phyloP scores from a whole-genome alignment of 2,888 invertebrate genomes.

The Tridacna crocea region DNA sequence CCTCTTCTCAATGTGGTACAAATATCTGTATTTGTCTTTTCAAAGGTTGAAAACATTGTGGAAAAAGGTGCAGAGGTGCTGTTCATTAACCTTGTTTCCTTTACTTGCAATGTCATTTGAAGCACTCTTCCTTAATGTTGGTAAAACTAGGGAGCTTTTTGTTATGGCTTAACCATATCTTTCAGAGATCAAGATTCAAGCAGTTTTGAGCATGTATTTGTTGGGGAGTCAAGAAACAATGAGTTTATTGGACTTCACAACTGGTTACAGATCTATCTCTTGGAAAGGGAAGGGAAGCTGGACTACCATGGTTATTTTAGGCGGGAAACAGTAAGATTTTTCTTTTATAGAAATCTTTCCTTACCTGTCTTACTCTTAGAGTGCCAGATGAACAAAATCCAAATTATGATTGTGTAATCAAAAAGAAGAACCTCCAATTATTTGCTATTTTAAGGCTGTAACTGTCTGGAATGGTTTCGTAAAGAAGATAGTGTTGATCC shows the following conservation, averaged over 20 bases:
- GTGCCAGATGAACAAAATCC: no score
- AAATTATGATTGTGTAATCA: no score
- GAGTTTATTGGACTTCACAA: slow-evolving; percentile 84
- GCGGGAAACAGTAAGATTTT: slow-evolving; percentile 79
- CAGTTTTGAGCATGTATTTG: slow-evolving; percentile 85
- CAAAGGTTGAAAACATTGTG: no score
- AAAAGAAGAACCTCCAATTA: no score
- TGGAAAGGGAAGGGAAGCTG: slow-evolving; percentile 82
- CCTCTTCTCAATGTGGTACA: no score
- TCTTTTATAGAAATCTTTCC: neutral
- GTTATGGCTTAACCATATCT: slow-evolving; percentile 1
- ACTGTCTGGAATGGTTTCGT: no score
- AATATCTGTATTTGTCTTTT: no score
- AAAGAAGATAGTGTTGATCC: no score
- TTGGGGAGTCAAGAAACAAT: slow-evolving; percentile 81
- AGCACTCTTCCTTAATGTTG: neutral
- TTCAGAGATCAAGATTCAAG: slow-evolving; percentile 80
- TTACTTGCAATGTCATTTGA: neutral
- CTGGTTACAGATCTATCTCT: slow-evolving; percentile 84
- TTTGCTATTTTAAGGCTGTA: no score
- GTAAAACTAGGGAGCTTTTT: no score
- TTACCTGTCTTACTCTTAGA: neutral
- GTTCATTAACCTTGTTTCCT: no score
- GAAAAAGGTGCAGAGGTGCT: no score
- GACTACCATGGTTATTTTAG: slow-evolving; percentile 84